A percentile compares a stretch with the other conserved stretches of the same genome.
These are phyloP conservation scores for Acleris holmiana DNA, from an alignment of 2,888 invertebrate genomes.

Conservation along the genomic window DNA sequence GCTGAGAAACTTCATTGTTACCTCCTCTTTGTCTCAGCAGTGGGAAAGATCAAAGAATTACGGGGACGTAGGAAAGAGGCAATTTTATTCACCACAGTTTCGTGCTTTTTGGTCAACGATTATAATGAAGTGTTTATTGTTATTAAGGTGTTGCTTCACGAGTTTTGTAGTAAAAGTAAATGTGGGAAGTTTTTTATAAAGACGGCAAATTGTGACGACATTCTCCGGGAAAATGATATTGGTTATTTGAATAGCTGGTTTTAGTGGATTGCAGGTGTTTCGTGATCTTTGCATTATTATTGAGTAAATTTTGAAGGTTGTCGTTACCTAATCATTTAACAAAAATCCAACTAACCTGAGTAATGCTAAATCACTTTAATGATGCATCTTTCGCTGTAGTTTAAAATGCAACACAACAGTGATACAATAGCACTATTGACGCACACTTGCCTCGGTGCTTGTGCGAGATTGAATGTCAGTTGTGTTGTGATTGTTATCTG, in stretches of 20 bases:
- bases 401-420: no score
- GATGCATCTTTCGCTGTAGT: no score
- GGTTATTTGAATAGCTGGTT: neutral
- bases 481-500: no score
- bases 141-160: conserved; percentile 31
- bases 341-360: no score
- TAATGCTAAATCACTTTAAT: no score
- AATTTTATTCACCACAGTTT: conserved; percentile 39
- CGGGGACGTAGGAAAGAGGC: conserved; percentile 37
- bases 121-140: conserved; percentile 38
- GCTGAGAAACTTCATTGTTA: conserved; percentile 45
- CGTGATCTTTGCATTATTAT: conserved; percentile 8
- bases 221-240: conserved; percentile 14
- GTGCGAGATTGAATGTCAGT: no score
- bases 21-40: conserved; percentile 37
- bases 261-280: conserved; percentile 4
- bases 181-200: conserved; percentile 28
- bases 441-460: no score
- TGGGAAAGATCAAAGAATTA: conserved; percentile 43
- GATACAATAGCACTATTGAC: no score
- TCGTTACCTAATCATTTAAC: neutral
- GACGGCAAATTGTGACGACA: conserved; percentile 13
- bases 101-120: conserved; percentile 42
- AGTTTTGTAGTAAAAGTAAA: conserved; percentile 32
- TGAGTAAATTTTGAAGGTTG: neutral